Base-by-base conservation (phyloP, 2,888 invertebrate genomes). In the Cepaea hortensis region DNA sequence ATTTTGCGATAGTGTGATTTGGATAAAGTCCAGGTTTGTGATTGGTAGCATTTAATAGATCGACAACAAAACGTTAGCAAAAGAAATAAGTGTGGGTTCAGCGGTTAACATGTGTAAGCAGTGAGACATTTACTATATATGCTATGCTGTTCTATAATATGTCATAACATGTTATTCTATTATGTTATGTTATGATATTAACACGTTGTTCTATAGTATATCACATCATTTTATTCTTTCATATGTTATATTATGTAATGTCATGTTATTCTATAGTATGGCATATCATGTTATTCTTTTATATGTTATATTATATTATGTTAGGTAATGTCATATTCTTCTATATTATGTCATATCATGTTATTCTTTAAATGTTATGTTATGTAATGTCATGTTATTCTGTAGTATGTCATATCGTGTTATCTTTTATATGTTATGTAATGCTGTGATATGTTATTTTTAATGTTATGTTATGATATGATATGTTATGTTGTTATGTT, bases 141-240 rank as follows among this genome's bases (percentile, higher is more conserved):
- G 35, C 35, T 80, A 88, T 72, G 76, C 72, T 87, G 81, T 70
- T n/a, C 13, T 70, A 70, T 70, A 11, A 68, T 79, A 80, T 48
- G 68, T 13, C 46, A 76, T 46, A 23, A 46, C 46, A 76, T 46
- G 35, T 35, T 76, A 76, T 46, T 20, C n/a, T 76, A 76, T 76
- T 46, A 76, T 76, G 46, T 18, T 7, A 76, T 76, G 46, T 76
- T 46, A 76, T 76, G 15, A 9, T 46, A 46, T 65, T 65, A 3
- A 3, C n/a, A 76, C 46, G 46, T 46, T 46, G 9, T 76, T 35
- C 15, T 50, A 76, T 76, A 76, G 18, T 20, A 76, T 76, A 76
- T 20, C 76, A 46, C n/a, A 46, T 20, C 76, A 76, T 46, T 1
- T 20, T 46, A 76, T 46, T 9, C n/a, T 46, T 35, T 46, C 7